Percentiles rank a stretch among this genome's conserved stretches.
phyloP scores from a whole-genome alignment of 1,140 invertebrate species.

The Fopius arisanus region DNA sequence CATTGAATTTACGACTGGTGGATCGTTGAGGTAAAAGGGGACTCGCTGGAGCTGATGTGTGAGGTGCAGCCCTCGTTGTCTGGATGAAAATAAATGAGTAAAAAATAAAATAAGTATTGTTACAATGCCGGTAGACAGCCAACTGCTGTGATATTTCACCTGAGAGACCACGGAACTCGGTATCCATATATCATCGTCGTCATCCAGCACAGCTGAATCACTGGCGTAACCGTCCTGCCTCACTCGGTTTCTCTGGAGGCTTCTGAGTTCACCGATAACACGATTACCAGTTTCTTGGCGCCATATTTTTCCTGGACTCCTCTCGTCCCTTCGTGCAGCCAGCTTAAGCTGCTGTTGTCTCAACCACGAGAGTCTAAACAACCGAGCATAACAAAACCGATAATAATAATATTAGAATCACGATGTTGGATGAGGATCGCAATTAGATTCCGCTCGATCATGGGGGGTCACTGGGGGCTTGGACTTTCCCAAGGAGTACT shows the following conservation, averaged over 20 bases:
- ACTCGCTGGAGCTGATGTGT: conserved; percentile 67
- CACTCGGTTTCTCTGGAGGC: conserved; percentile 65
- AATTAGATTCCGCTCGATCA: conserved; percentile 17
- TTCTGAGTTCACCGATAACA: conserved; percentile 70
- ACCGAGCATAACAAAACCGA: not conserved
- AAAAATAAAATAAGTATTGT: conserved; percentile 19
- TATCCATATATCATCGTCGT: conserved; percentile 66
- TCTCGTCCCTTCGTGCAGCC: conserved; percentile 70
- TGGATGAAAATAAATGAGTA: conserved; percentile 19
- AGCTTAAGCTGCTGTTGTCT: conserved; percentile 82
- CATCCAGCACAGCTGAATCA: conserved; percentile 79
- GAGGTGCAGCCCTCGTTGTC: conserved; percentile 44
- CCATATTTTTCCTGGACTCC: conserved; percentile 71
- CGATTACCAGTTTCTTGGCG: conserved; percentile 74
- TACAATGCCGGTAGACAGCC: not conserved
- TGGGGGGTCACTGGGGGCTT: not conserved
- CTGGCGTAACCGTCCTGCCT: conserved; percentile 76
- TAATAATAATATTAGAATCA: conserved; percentile 16
- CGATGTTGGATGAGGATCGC: conserved; percentile 13
- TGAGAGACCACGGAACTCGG: conserved; percentile 50
- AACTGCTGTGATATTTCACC: conserved; percentile 32
- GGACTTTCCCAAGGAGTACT: conserved; percentile 9
- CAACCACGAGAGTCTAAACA: conserved; percentile 33
- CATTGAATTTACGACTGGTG: conserved; percentile 67
- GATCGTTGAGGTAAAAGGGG: conserved; percentile 69